These are phyloP conservation scores for Anneissia japonica DNA, from an alignment of 35 echinoderm and acorn worm genomes.

Conservation along the genomic window DNA sequence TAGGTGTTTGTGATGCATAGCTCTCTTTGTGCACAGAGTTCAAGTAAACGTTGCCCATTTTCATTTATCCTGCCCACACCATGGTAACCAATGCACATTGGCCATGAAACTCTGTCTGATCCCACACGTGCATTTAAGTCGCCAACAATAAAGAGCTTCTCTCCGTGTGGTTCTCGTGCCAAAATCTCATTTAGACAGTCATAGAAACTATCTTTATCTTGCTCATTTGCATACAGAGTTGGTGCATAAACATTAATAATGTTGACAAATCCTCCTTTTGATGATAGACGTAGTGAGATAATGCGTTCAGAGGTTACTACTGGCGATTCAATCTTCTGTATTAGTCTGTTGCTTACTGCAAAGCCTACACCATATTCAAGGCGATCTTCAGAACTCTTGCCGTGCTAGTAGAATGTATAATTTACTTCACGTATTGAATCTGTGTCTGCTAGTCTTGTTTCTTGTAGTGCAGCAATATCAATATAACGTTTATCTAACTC, in stretches of 20 bases:
- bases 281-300: not conserved
- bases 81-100: conserved; percentile 8
- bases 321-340: not conserved
- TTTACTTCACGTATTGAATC: not conserved
- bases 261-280: not conserved
- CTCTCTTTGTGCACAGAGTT: conserved; percentile 8
- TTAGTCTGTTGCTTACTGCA: conserved; percentile 39
- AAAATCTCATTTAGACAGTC: no score
- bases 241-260: conserved; percentile 23
- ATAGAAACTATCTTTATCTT: conserved; percentile 20
- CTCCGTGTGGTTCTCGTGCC: no score
- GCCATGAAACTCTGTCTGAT: conserved; percentile 10
- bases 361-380: conserved; percentile 49
- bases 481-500: conserved; percentile 21
- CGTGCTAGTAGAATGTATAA: conserved; percentile 19
- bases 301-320: not conserved
- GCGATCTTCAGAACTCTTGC: conserved; percentile 1
- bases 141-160: no score
- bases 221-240: not conserved
- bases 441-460: not conserved
- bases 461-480: conserved; percentile 40
- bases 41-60: conserved; percentile 29
- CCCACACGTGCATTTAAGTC: conserved; percentile 50
- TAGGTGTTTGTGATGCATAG: conserved; percentile 63
- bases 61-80: conserved; percentile 42